Evolutionary conservation across 2,888 invertebrate species (phyloP).

Genomic region (Steinernema hermaphroditum): DNA sequence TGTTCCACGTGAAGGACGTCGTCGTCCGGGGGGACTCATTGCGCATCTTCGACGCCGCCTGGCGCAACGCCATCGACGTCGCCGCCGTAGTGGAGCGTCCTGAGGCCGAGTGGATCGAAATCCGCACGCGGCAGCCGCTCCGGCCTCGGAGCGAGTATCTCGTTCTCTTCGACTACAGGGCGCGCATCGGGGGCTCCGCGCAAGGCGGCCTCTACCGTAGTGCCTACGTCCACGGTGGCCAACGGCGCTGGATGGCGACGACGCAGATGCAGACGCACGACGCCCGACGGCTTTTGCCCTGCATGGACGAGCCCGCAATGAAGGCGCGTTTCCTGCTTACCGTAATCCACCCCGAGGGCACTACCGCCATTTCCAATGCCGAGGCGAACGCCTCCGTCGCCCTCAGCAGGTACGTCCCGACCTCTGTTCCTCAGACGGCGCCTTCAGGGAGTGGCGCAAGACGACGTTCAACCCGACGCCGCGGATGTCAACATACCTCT

Average conservation of each 20-base stretch:
- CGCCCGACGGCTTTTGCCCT: conserved; percentile 26
- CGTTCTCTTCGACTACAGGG: conserved; percentile 17
- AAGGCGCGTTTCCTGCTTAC: conserved; percentile 50
- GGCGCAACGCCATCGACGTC: conserved; percentile 10
- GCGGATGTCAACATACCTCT: conserved; percentile 88
- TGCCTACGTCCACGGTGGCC: not conserved
- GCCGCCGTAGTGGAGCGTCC: not conserved
- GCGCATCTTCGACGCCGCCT: conserved; percentile 14
- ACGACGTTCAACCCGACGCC: conserved; percentile 77
- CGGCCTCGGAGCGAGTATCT: conserved; percentile 11
- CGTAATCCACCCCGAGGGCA: conserved; percentile 72
- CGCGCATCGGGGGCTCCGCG: not conserved
- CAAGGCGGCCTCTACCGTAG: conserved; percentile 26
- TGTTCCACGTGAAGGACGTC: conserved; percentile 18
- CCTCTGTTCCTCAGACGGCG: too few relatives aligned
- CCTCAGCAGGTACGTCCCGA: conserved; percentile 1
- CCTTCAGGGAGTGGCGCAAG: conserved; percentile 18
- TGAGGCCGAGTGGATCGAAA: conserved; percentile 24
- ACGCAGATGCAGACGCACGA: conserved; percentile 31
- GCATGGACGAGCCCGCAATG: conserved; percentile 31
- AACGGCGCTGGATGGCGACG: conserved; percentile 20
- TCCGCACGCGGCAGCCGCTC: not conserved
- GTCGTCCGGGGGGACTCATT: not conserved
- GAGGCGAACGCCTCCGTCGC: conserved; percentile 69
- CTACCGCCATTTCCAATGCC: conserved; percentile 81